These are phyloP conservation scores for Darevskia mixta DNA, from an alignment of 2,797 vertebrate species.

Conservation along the genomic window DNA sequence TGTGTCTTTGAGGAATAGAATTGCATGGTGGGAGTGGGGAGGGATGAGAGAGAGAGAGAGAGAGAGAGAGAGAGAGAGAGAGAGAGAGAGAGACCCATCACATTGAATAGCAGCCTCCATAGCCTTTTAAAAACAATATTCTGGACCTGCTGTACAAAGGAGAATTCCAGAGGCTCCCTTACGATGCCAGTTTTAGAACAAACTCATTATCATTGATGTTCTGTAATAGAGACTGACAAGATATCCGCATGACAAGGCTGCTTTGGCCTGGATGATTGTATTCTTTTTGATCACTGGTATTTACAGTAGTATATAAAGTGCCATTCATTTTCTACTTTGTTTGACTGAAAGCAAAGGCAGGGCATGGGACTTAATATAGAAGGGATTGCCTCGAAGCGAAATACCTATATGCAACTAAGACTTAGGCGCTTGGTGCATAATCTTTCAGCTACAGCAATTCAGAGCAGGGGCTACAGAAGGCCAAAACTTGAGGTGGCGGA, in stretches of 20 bases:
- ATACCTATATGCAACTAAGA: conserved; percentile 23
- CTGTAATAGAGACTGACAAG: conserved; percentile 59
- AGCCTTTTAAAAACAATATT: background rate
- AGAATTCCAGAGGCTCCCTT: conserved; percentile 47
- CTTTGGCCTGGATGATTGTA: conserved; percentile 41
- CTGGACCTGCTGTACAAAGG: conserved; percentile 21
- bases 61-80: too few relatives aligned
- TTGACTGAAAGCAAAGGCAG: conserved; percentile 41
- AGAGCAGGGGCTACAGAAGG: background rate
- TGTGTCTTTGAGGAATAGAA: background rate
- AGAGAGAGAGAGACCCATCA: background rate
- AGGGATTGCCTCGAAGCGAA: conserved; percentile 18
- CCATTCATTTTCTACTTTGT: conserved; percentile 47
- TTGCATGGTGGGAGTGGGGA: background rate
- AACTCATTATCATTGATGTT: conserved; percentile 45
- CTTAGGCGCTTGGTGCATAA: conserved; percentile 6
- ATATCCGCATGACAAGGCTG: conserved; percentile 22
- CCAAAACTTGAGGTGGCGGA: background rate
- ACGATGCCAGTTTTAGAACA: conserved; percentile 56
- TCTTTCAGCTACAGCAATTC: background rate
- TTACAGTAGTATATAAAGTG: conserved; percentile 40
- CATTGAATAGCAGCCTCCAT: conserved; percentile 40
- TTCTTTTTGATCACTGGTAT: conserved; percentile 61
- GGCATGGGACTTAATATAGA: background rate
- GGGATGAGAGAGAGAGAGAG: background rate